Base-by-base conservation (phyloP, 1,140 invertebrate genomes). In the Drosophila azteca region DNA sequence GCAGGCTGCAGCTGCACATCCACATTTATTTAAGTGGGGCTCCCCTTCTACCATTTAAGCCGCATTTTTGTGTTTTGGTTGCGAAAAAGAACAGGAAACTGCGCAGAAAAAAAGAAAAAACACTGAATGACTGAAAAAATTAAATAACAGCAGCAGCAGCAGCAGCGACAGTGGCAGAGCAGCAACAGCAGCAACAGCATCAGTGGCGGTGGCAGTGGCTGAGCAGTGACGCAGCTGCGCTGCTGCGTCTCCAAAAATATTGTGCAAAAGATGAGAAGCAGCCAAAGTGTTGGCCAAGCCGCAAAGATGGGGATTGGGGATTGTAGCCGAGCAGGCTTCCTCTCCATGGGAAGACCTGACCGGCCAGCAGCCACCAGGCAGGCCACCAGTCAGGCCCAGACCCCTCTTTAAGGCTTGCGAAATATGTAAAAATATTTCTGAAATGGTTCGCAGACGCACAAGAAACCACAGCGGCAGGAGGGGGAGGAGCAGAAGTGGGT, bases 51-150 rank as follows among this genome's bases (percentile, higher is more conserved):
- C 74, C 65, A 73, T 83, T 79, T 68, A 63, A 88, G 82, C 78
- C 76, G 82, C 82, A 87, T 87, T 87, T 87, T 87, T 87, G 69
- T 62, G 61, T 45, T 29, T 53, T 54, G 52, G 60, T 87, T 87
- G 82, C 82, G 82, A 87, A 87, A 87, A 87, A 88, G 83, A 88
- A 87, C 83, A 87, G 82, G 82, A 87, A 87, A 87, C 81, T 87
- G 49, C 24, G 53, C 68, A 52, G 44, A 48, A 55, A 61, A 55
- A 59, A 75, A 75, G 29, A 31, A 31, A 31, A 20, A 31, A 26
- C 26, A 26, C 26, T 26, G 26, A 26, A 26, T 29, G 26, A 29
- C 6, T 35, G 6, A 48, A 31, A 49, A 50, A 67, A 62, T 60
- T 67, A 65, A 70, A 66, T 65, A 43, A 49, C 57, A 66, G 29